These are phyloP conservation scores for Callipepla squamata DNA, from an alignment of 2,113 vertebrate species.

Conservation along the genomic window DNA sequence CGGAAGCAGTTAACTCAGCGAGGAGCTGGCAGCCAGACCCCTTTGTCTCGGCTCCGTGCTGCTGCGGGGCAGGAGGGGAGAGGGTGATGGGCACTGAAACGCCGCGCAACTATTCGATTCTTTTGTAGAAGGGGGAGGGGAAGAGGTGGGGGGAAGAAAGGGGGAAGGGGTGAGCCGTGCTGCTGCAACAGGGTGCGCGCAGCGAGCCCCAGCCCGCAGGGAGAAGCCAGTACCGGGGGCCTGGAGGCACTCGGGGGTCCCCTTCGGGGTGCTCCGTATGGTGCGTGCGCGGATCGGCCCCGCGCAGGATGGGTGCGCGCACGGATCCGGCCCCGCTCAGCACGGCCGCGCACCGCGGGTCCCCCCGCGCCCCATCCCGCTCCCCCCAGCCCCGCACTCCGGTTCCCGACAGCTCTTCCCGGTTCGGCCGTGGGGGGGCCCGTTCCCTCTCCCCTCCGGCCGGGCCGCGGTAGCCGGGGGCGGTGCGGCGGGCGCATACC, in stretches of 20 bases:
- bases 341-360: no score
- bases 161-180: background rate
- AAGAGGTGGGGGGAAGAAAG: no score
- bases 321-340: no score
- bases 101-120: background rate
- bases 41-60: constrained; percentile 25
- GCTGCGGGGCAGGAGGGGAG: background rate
- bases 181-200: background rate
- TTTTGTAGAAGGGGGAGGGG: background rate
- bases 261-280: no score
- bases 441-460: no score
- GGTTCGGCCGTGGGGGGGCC: no score
- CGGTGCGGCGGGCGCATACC: background rate
- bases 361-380: no score
- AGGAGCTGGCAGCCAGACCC: constrained; percentile 26
- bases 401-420: no score
- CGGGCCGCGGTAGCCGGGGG: no score
- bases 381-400: no score
- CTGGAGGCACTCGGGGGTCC: background rate
- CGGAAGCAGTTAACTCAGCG: constrained; percentile 11
- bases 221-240: background rate
- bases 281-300: background rate
- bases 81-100: background rate
- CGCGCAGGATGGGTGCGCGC: no score
- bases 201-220: background rate